These are phyloP conservation scores for Onchidella celtica DNA, from an alignment of 2,888 invertebrate genomes.

Conservation along the genomic window DNA sequence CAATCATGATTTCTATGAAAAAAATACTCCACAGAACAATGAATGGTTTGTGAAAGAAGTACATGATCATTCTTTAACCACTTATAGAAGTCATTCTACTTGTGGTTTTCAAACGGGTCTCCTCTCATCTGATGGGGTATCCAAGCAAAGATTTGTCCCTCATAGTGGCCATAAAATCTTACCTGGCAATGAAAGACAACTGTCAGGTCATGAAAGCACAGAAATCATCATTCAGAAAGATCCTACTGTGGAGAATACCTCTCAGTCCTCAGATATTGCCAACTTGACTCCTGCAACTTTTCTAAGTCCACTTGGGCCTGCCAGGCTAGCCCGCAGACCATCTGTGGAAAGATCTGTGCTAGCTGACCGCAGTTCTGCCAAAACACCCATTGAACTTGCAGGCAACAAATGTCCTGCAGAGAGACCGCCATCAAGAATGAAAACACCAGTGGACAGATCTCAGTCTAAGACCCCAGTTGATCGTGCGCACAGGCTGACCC, in stretches of 20 bases:
- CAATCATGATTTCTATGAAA: not conserved
- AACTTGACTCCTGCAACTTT: slow-evolving; percentile 27
- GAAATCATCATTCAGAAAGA: slow-evolving; percentile 17
- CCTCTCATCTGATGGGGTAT: not conserved
- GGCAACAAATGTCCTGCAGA: slow-evolving; percentile 3
- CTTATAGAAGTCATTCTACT: not conserved
- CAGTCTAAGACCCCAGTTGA: slow-evolving; percentile 10
- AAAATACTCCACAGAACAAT: not conserved
- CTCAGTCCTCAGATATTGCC: slow-evolving; percentile 2
- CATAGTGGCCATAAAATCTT: too few species aligned
- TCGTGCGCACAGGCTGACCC: slow-evolving; percentile 15
- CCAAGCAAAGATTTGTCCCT: not conserved
- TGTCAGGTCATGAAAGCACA: not conserved
- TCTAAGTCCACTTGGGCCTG: slow-evolving; percentile 48
- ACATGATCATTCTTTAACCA: not conserved
- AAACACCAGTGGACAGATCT: slow-evolving; percentile 31
- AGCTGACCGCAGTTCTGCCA: slow-evolving; percentile 14
- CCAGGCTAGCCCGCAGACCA: slow-evolving; percentile 35
- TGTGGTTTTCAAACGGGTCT: not conserved
- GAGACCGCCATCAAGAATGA: slow-evolving; percentile 23
- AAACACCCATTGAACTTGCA: slow-evolving; percentile 25
- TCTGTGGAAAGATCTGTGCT: slow-evolving; percentile 37
- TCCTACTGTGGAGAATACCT: not conserved
- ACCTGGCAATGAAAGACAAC: too few species aligned
- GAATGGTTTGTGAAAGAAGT: not conserved